Percentiles rank a stretch among this genome's conserved stretches.
Evolutionary conservation across 2,888 invertebrate species (phyloP).

Genomic region (Pammene fasciana): DNA sequence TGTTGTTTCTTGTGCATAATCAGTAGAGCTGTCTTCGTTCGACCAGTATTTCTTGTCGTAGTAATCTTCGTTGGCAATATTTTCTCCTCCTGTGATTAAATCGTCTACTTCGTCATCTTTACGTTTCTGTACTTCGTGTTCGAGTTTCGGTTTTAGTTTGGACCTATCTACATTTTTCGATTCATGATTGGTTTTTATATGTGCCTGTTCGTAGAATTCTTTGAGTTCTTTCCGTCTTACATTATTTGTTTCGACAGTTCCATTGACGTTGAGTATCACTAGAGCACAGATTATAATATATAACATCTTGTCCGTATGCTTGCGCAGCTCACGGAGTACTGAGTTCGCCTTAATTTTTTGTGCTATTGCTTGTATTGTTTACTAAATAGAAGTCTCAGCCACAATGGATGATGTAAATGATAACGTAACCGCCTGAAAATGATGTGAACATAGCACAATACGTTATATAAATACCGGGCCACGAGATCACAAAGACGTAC

Average conservation of each 20-base stretch:
- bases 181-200: background rate
- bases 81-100: slow-evolving; percentile 7
- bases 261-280: background rate
- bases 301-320: slow-evolving; percentile 9
- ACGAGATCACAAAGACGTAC: too few species aligned
- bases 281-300: background rate
- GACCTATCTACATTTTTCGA: background rate
- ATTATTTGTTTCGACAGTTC: background rate
- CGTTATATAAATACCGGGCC: background rate
- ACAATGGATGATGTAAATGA: slow-evolving; percentile 7
- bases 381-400: background rate
- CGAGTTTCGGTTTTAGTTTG: background rate
- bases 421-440: slow-evolving; percentile 6
- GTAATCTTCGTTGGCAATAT: slow-evolving; percentile 14
- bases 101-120: slow-evolving; percentile 19
- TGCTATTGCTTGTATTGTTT: background rate
- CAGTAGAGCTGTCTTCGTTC: background rate
- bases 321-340: background rate
- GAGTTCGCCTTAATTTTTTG: background rate
- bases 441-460: background rate
- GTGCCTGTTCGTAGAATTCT: background rate
- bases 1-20: background rate
- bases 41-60: slow-evolving; percentile 19
- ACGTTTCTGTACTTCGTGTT: background rate
- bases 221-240: background rate